Percentiles rank a stretch among this genome's conserved stretches.
Evolutionary conservation across 2,113 vertebrate species (phyloP).

Genomic region (Gymnogyps californianus): DNA sequence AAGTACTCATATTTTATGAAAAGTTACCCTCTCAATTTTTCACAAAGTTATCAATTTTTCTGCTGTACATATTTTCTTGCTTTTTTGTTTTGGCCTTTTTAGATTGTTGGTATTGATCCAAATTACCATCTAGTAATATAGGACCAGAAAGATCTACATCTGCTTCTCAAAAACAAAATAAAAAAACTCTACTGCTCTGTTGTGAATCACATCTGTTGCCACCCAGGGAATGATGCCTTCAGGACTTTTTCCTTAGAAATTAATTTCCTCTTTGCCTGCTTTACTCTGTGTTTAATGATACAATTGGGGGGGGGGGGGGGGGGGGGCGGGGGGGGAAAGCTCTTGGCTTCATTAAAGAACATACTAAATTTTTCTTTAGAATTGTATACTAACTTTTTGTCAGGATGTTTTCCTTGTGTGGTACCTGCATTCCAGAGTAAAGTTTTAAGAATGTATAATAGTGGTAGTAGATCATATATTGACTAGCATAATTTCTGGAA

Average conservation of each 20-base stretch:
- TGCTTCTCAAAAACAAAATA: conserved; percentile 5
- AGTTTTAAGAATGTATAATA: neutral
- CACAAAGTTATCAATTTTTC: neutral
- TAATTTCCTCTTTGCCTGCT: conserved; percentile 59
- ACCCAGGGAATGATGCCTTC: conserved; percentile 52
- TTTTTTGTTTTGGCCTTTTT: neutral
- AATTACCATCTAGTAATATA: neutral
- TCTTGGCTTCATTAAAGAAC: neutral
- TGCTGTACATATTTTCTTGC: neutral
- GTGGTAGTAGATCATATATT: neutral
- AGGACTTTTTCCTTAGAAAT: conserved; percentile 53
- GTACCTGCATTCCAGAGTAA: neutral
- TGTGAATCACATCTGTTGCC: conserved; percentile 47
- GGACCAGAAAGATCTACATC: conserved; percentile 19
- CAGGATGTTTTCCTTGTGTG: neutral
- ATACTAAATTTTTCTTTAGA: neutral
- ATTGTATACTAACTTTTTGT: neutral
- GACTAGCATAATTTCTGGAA: neutral
- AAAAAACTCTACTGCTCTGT: neutral
- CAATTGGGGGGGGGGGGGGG: neutral
- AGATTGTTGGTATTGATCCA: neutral
- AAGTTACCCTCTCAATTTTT: neutral
- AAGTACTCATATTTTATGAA: neutral
- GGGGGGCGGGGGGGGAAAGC: neutral
- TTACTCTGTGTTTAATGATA: conserved; percentile 69